These are phyloP conservation scores for Hirtodrosophila alboralis DNA, from an alignment of 2,888 invertebrate species.

Conservation along the genomic window DNA sequence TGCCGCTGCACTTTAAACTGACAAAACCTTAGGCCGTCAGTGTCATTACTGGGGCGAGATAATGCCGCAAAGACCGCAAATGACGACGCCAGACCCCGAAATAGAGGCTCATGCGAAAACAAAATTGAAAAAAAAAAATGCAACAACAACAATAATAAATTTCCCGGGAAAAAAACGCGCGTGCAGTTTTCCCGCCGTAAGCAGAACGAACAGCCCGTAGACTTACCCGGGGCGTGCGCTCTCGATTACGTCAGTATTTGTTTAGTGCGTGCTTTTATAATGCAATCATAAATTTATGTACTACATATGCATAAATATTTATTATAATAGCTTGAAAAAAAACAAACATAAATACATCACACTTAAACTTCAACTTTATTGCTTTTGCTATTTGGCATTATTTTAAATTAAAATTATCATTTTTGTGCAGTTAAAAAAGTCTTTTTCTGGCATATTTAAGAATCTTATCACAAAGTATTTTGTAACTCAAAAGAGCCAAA, in stretches of 20 bases:
- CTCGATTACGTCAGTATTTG: slow-evolving; percentile 70
- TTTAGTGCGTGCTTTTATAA: slow-evolving; percentile 18
- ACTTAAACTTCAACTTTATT: slow-evolving; percentile 15
- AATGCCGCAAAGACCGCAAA: slow-evolving; percentile 40
- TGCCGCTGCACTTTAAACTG: slow-evolving; percentile 61
- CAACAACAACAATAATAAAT: slow-evolving; percentile 10
- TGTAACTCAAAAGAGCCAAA: slow-evolving; percentile 60
- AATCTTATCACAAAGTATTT: slow-evolving; percentile 68
- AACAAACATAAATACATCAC: neutral
- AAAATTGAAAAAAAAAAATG: slow-evolving; percentile 2
- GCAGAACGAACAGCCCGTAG: slow-evolving; percentile 49
- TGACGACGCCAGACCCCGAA: slow-evolving; percentile 36
- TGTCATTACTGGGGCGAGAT: slow-evolving; percentile 71
- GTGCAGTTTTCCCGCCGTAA: slow-evolving; percentile 69
- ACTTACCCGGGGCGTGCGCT: slow-evolving; percentile 57
- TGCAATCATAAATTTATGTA: slow-evolving; percentile 23
- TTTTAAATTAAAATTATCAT: slow-evolving; percentile 70
- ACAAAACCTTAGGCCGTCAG: slow-evolving; percentile 54
- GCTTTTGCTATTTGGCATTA: slow-evolving; percentile 45
- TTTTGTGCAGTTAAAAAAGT: slow-evolving; percentile 21
- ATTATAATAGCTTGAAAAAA: slow-evolving; percentile 14
- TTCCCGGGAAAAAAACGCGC: slow-evolving; percentile 73
- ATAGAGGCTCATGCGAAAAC: slow-evolving; percentile 52
- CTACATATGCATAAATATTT: slow-evolving; percentile 21
- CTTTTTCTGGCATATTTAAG: slow-evolving; percentile 53